phyloP scores from a whole-genome alignment of 2,888 invertebrate species.

The Theretra japonica region DNA sequence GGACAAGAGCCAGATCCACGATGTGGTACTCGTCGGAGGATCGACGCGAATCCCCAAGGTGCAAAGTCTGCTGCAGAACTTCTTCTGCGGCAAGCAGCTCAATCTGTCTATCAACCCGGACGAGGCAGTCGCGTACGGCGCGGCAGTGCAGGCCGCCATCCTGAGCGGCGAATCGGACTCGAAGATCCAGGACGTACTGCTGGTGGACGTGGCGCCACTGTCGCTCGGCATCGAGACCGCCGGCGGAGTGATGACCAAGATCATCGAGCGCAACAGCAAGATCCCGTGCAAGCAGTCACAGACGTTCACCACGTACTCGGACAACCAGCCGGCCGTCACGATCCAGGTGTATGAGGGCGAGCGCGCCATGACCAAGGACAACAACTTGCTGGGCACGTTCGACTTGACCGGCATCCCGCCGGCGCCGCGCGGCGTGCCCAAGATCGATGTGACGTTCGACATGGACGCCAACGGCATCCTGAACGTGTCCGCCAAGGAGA shows the following conservation, averaged over 20 bases:
- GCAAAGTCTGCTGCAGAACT: slow-evolving; percentile 89
- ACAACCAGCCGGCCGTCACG: slow-evolving; percentile 91
- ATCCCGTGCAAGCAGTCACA: slow-evolving; percentile 90
- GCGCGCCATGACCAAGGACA: slow-evolving; percentile 92
- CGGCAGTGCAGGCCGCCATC: slow-evolving; percentile 90
- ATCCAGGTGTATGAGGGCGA: slow-evolving; percentile 86
- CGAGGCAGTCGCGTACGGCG: slow-evolving; percentile 92
- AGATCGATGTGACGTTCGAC: slow-evolving; percentile 90
- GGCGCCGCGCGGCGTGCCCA: slow-evolving; percentile 87
- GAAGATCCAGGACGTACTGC: slow-evolving; percentile 88
- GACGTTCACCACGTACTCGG: slow-evolving; percentile 91
- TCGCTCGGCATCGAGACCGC: slow-evolving; percentile 92
- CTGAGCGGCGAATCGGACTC: slow-evolving; percentile 89
- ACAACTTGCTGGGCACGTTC: slow-evolving; percentile 88
- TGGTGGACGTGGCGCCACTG: slow-evolving; percentile 85
- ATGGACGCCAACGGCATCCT: slow-evolving; percentile 92
- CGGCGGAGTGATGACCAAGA: slow-evolving; percentile 92
- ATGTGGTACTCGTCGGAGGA: slow-evolving; percentile 93
- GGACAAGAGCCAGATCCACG: slow-evolving; percentile 90
- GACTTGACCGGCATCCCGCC: slow-evolving; percentile 89
- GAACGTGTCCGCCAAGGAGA: slow-evolving; percentile 92
- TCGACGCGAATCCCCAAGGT: slow-evolving; percentile 92
- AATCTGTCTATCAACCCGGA: slow-evolving; percentile 92
- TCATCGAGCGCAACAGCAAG: slow-evolving; percentile 89
- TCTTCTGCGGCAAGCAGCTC: slow-evolving; percentile 89